Percentiles rank a stretch among this genome's conserved stretches.
Evolutionary conservation across 2,797 vertebrate species (phyloP).

Genomic region (Gastrophryne carolinensis): DNA sequence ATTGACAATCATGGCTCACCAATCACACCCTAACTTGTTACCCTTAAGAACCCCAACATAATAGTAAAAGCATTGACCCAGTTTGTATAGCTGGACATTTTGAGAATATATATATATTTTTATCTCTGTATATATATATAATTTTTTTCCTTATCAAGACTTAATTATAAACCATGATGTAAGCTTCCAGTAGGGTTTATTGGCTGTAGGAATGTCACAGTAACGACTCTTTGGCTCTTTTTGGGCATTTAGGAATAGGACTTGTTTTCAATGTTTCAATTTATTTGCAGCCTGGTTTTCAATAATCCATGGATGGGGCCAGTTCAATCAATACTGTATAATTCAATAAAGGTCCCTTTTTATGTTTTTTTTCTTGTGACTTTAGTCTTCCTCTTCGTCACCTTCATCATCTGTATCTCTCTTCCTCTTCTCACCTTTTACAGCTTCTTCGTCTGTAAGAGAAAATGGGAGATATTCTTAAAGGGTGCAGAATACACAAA

Average conservation of each 20-base stretch:
- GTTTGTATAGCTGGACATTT: conserved; percentile 79
- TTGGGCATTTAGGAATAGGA: conserved; percentile 69
- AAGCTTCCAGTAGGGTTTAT: conserved; percentile 75
- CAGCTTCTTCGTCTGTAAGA: conserved; percentile 68
- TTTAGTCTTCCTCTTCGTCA: conserved; percentile 80
- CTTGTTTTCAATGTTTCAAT: conserved; percentile 64
- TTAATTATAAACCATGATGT: conserved; percentile 67
- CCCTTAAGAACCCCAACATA: conserved; percentile 76
- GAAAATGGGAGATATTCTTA: conserved; percentile 5
- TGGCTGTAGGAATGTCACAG: conserved; percentile 84
- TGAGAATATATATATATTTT: conserved; percentile 11
- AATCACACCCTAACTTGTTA: conserved; percentile 77
- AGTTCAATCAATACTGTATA: conserved; percentile 83
- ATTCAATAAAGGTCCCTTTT: conserved; percentile 71
- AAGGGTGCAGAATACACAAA: no score
- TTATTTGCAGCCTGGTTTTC: conserved; percentile 68
- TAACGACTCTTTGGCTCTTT: conserved; percentile 82
- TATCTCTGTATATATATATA: conserved; percentile 9
- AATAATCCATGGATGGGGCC: conserved; percentile 69
- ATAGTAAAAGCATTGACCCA: conserved; percentile 86
- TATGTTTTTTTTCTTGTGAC: conserved; percentile 33
- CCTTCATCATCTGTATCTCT: conserved; percentile 88
- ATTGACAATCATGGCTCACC: conserved; percentile 78
- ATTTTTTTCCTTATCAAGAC: conserved; percentile 32
- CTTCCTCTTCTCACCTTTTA: conserved; percentile 90